Evolutionary conservation across 1,140 invertebrate genomes (phyloP), one percentile per base, ranked within the genome.

Genomic region (Phocides pigmalion): DNA sequence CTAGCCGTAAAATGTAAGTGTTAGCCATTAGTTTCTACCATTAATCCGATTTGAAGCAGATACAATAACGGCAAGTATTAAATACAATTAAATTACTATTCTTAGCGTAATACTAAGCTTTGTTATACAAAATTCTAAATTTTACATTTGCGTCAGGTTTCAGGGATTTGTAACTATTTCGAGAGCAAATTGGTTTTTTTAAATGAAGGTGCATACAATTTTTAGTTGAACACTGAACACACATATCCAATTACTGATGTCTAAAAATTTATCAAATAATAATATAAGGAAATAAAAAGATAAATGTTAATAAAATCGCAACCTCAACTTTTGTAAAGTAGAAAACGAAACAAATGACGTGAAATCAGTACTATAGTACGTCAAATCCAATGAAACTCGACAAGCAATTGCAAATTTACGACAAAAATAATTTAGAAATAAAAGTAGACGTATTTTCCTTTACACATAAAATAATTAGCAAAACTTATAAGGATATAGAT

Each of bases 1-100:
- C 62, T 69, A 44, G 39, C 53, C 53, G n/a, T 56, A 42, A 56
- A 56, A 56, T 56, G 6, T 56, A 56, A 44, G 53, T 20, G 32
- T 37, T 37, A 14, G 15, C 25, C 5, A 14, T 25, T 47, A 49
- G 12, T 15, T 47, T 47, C 44, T 22, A 47, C 44, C 20, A 22
- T 47, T 22, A 22, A 22, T n/a, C 15, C 9, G 42, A 46, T 11
- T n/a, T 4, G 4, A 46, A 46, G n/a, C 11, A 28, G 22, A 4
- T 12, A 28, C 12, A 16, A 16, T 49, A 25, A 22, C 19, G 17
- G 17, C 9, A 19, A n/a, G 3, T 17, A 28, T 8, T 22, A 47
- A 46, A 46, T 47, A 47, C 12, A n/a, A 3, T 25, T 12, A 35
- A n/a, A 35, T 8, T 35, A 35, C 9, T 22, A 22, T 35, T n/a